A percentile compares a stretch with the other conserved stretches of the same genome.
Conservation (phyloP, 2,797 vertebrate genomes). For the Benthosema pterotum region DNA sequence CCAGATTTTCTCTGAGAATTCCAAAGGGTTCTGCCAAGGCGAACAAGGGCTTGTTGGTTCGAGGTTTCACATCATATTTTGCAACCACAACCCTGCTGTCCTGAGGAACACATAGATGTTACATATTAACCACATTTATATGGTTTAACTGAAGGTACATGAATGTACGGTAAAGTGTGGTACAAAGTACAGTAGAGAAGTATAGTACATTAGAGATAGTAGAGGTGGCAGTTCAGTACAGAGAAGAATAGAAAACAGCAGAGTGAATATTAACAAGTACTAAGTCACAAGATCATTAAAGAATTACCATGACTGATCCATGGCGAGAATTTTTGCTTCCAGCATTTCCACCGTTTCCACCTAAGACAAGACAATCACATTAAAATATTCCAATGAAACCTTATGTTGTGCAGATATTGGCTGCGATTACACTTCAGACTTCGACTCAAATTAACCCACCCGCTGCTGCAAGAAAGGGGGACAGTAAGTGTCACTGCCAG, state of each 20-base stretch:
- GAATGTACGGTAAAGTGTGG: too few species aligned
- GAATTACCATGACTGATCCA: constrained; percentile 64
- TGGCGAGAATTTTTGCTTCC: constrained; percentile 51
- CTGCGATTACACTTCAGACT: too few species aligned
- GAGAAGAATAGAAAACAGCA: background rate
- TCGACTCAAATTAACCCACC: too few species aligned
- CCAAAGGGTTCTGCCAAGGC: constrained; percentile 76
- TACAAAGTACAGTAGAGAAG: too few species aligned
- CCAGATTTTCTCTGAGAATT: constrained; percentile 69
- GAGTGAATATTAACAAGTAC: too few species aligned
- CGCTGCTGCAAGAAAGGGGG: too few species aligned
- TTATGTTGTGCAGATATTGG: too few species aligned
- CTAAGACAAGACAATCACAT: constrained; percentile 37
- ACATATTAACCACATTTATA: background rate
- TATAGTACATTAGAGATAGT: background rate
- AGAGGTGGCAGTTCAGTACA: background rate
- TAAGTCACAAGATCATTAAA: background rate
- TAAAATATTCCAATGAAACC: too few species aligned
- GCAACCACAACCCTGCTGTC: constrained; percentile 81
- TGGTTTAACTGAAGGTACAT: too few species aligned
- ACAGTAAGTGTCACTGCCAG: too few species aligned
- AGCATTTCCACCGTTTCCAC: constrained; percentile 45
- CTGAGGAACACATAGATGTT: constrained; percentile 43
- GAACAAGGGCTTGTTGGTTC: constrained; percentile 74
- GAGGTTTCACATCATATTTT: constrained; percentile 75